These are phyloP conservation scores for Neotoxoptera formosana DNA, from an alignment of 1,140 invertebrate genomes.

Conservation along the genomic window DNA sequence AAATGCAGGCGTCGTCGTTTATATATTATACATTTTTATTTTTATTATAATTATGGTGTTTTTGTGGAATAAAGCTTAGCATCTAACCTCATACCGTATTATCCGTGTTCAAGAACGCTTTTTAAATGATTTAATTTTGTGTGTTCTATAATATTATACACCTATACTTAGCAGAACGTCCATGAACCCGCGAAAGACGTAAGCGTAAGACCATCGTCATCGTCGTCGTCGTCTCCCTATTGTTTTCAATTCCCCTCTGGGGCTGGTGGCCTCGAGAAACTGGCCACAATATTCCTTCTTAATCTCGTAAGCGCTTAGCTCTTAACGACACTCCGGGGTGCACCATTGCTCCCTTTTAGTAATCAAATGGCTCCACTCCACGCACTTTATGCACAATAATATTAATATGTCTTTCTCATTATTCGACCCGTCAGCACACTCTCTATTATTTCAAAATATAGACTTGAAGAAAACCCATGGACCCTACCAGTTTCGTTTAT, in stretches of 20 bases:
- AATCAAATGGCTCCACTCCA: neutral
- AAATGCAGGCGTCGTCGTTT: neutral
- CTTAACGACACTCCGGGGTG: slow-evolving; percentile 31
- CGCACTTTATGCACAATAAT: neutral
- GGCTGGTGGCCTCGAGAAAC: neutral
- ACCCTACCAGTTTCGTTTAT: neutral
- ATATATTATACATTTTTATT: neutral
- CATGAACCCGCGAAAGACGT: neutral
- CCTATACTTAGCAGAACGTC: neutral
- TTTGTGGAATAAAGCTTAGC: neutral
- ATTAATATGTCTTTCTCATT: neutral
- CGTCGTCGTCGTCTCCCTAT: neutral
- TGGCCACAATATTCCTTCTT: neutral
- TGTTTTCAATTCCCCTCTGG: slow-evolving; percentile 1
- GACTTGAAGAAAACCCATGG: neutral
- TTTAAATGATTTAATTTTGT: neutral
- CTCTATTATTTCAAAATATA: neutral
- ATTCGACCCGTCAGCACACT: neutral
- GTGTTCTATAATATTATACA: neutral
- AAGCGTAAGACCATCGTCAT: neutral
- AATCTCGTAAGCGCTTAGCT: slow-evolving; percentile 13
- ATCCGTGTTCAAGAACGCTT: neutral
- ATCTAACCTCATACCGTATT: neutral
- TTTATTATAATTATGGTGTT: neutral
- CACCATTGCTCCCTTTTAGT: neutral